Base-by-base conservation (phyloP, 1,140 invertebrate species). In the Pseudomyrmex gracilis region DNA sequence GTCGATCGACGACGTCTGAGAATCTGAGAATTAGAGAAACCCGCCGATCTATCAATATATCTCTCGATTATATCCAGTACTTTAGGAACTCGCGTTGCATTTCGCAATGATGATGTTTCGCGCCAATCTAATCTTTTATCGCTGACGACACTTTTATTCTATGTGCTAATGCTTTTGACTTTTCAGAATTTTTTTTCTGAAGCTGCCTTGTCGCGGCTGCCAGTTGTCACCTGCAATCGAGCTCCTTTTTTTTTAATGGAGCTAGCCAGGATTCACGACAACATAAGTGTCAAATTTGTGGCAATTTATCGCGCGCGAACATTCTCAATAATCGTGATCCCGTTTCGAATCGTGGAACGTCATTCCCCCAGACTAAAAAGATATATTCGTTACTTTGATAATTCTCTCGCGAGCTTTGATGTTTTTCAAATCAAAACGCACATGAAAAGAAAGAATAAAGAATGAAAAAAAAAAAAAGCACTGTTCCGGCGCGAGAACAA, bases 81-180 rank as follows among this genome's bases (percentile, higher is more conserved):
- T 63, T 15, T 74, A 55, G 57, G 24, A n/a, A 74, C 20, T 73
- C 49, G 67, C 67, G 49, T 61, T 43, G 34, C 60, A 51, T 49
- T 53, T 66, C 12, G 60, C 60, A 47, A 51, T 3, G 15, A 63
- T 10, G 20, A 10, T 51, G 66, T 70, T 12, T 13, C 43, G 64
- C 51, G 43, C 66, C 5, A 34, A 34, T 34, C 34, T 34, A 34
- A 34, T 34, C 34, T 34, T 64, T 77, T 15, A 47, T 71, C 43
- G 20, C 13, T 60, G 64, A 71, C 66, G 66, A 63, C 20, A n/a
- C 17, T 78, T 34, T 47, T 58, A 78, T 58, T 53, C 66, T 86
- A 88, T 89, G 87, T 89, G 84, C 87, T 89, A 89, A 89, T 86
- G 70, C 84, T 82, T 89, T 89, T 89, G 61, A 89, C 83, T 89